phyloP scores from a whole-genome alignment of 2,113 vertebrate genomes.

The Corythornis vintsioides region DNA sequence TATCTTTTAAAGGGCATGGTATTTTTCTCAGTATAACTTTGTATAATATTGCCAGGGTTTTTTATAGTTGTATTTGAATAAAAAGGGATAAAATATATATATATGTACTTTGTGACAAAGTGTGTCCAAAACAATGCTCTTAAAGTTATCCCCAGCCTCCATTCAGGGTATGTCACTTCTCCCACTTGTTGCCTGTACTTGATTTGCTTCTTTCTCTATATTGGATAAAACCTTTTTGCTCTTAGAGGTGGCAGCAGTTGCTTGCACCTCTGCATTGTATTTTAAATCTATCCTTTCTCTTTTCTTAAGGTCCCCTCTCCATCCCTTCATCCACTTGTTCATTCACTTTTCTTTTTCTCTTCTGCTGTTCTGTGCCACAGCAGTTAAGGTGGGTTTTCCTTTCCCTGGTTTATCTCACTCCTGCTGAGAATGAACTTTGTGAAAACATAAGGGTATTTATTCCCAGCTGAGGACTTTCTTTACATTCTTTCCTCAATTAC shows the following conservation, averaged over 20 bases:
- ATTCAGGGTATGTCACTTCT: background rate
- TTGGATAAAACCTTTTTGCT: background rate
- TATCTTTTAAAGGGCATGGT: background rate
- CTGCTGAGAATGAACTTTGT: slow-evolving; percentile 7
- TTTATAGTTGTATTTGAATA: background rate
- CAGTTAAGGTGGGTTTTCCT: rapidly evolving
- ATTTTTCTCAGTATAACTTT: background rate
- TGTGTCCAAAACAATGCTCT: background rate
- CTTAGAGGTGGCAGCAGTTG: background rate
- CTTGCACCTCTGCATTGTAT: background rate
- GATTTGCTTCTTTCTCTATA: background rate
- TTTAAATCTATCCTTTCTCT: background rate
- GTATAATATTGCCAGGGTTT: background rate
- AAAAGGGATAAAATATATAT: background rate
- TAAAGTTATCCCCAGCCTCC: background rate
- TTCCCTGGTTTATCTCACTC: background rate
- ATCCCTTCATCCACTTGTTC: background rate
- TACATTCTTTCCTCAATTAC: background rate
- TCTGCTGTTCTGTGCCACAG: background rate
- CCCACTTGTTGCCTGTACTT: background rate
- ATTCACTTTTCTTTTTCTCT: background rate
- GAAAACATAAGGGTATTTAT: slow-evolving; percentile 1
- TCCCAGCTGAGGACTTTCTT: background rate
- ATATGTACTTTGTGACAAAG: background rate
- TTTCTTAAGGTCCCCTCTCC: background rate